Evolutionary conservation across 2,113 vertebrate species (phyloP), one percentile per base, ranked within the genome.

Genomic region (Oreochromis tanganicae): DNA sequence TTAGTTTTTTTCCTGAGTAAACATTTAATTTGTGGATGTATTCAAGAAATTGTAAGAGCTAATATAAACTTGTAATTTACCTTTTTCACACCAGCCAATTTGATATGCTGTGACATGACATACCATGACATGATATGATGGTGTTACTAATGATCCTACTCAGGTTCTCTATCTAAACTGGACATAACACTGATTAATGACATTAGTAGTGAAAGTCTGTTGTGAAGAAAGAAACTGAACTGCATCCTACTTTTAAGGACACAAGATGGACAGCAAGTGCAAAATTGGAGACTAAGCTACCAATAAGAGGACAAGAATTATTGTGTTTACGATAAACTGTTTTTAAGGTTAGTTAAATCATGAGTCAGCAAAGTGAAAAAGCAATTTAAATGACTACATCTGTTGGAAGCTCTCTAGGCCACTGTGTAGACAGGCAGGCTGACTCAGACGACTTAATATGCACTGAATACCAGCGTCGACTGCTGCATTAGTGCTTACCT

Each of bases 361-460:
- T 68, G 43, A 87, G 66, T 50, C n/a, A 78, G 17, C 46, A 78
- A 78, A 52, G 46, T 78, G 27, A 52, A 83, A 86, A 82, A 34
- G 21, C 32, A 43, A 41, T 82, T 91, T 86, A 90, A 90, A 83
- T 83, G 50, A 80, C 52, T 88, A 56, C 38, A 80, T 88, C 86
- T 90, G 59, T 41, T 90, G 82, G 75, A 78, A 87, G 55, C 50
- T 85, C 56, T 80, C 61, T 75, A 34, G 80, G 68, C 88, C 61
- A 29, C 38, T 52, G 85, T 82, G 82, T 29, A 38, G 80, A 87
- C 81, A 87, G 27, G 21, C 75, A 61, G 80, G 29, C 83, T 82
- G 81, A 90, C 63, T 91, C 86, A 81, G 50, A 81, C 5, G 61
- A 81, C 89, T 81, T 88, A 68, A 86, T 84, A 68, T 87, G 46